phyloP scores from a whole-genome alignment of 2,113 vertebrate species.

The Gopherus flavomarginatus region DNA sequence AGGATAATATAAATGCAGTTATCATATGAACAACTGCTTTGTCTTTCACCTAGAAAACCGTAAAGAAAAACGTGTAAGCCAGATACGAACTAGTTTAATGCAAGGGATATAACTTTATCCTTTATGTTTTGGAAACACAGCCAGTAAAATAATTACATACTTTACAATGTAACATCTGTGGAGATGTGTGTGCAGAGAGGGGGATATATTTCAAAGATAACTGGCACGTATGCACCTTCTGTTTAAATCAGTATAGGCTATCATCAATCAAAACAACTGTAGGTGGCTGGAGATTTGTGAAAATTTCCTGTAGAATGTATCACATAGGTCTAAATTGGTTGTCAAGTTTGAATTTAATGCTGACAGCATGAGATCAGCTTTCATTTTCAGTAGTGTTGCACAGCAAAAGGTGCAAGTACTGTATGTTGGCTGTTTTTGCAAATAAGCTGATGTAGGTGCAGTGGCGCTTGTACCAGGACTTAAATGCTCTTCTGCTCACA shows the following conservation, averaged over 20 bases:
- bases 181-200: background rate
- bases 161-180: background rate
- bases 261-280: background rate
- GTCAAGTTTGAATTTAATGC: background rate
- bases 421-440: background rate
- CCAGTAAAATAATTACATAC: background rate
- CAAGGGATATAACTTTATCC: background rate
- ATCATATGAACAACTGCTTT: conserved; percentile 19
- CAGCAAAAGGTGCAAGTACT: background rate
- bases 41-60: conserved; percentile 16
- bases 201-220: conserved; percentile 1
- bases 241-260: background rate
- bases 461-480: background rate
- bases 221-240: background rate
- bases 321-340: background rate
- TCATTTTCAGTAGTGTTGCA: background rate
- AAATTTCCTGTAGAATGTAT: background rate
- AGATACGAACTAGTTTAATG: background rate
- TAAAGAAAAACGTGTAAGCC: background rate
- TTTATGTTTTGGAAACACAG: background rate
- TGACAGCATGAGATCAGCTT: accelerated
- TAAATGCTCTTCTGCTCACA: background rate
- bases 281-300: background rate
- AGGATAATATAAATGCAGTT: conserved; percentile 26
- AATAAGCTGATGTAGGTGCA: background rate